Conservation (phyloP, 2,113 vertebrate species). For the Struthidea cinerea region DNA sequence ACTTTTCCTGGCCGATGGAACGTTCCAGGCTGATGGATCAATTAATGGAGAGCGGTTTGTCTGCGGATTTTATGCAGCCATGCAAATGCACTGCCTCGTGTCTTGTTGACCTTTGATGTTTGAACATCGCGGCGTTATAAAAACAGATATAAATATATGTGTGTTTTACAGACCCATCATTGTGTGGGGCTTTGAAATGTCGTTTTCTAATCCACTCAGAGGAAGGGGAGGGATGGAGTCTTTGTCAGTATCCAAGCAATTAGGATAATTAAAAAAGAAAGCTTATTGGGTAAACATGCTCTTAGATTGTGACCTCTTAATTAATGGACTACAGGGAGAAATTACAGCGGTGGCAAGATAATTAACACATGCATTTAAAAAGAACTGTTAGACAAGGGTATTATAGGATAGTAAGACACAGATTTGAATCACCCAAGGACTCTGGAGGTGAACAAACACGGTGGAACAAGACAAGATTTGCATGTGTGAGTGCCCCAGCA, state of each 20-base stretch:
- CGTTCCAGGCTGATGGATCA: background rate
- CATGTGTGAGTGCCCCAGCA: background rate
- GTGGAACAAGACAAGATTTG: background rate
- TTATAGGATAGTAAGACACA: slow-evolving; percentile 85
- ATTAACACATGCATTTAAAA: slow-evolving; percentile 83
- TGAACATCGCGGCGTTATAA: background rate
- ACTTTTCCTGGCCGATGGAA: background rate
- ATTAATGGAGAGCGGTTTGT: background rate
- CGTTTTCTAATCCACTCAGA: slow-evolving; percentile 73
- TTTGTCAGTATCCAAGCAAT: slow-evolving; percentile 85
- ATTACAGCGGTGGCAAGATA: slow-evolving; percentile 86
- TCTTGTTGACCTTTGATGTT: background rate
- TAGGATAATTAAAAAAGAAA: slow-evolving; percentile 98
- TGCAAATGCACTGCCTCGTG: background rate
- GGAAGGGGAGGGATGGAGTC: slow-evolving; percentile 72
- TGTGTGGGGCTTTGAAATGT: slow-evolving; percentile 49
- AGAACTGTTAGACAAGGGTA: slow-evolving; percentile 74
- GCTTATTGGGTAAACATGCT: slow-evolving; percentile 98
- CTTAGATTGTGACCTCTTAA: slow-evolving; percentile 93
- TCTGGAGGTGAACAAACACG: slow-evolving; percentile 22
- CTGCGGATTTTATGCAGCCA: background rate
- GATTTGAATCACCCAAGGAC: slow-evolving; percentile 77
- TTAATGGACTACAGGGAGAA: slow-evolving; percentile 95
- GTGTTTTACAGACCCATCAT: slow-evolving; percentile 31
- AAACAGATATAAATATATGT: background rate